Percentiles rank a stretch among this genome's conserved stretches.
These are phyloP conservation scores for Batillaria attramentaria DNA, from an alignment of 1,140 invertebrate genomes.

Conservation along the genomic window DNA sequence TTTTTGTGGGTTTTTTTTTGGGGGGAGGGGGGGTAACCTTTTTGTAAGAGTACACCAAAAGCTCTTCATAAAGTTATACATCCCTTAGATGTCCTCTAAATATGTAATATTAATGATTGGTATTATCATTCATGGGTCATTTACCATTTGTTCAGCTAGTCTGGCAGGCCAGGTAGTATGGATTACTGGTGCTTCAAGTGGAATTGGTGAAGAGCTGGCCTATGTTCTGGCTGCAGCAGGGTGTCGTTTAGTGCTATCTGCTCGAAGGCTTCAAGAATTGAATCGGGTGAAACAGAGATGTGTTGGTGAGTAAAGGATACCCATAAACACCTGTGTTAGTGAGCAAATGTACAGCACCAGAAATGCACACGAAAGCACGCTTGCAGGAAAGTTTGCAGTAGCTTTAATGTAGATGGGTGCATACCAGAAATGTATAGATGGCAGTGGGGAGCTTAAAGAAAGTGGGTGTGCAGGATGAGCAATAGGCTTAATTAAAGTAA, in stretches of 20 bases:
- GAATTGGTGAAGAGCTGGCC: slow-evolving; percentile 87
- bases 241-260: slow-evolving; percentile 83
- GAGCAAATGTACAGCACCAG: background rate
- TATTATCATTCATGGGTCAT: too few species aligned
- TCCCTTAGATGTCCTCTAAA: too few species aligned
- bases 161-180: slow-evolving; percentile 85
- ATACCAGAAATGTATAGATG: background rate
- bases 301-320: slow-evolving; percentile 72
- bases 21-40: too few species aligned
- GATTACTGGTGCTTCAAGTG: slow-evolving; percentile 92
- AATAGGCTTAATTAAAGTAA: too few species aligned
- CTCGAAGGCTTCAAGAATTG: slow-evolving; percentile 80
- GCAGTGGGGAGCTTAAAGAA: too few species aligned
- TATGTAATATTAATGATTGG: too few species aligned
- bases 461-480: too few species aligned
- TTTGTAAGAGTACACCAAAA: too few species aligned
- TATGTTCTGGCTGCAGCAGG: slow-evolving; percentile 81
- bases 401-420: background rate
- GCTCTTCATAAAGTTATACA: too few species aligned
- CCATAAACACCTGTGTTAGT: slow-evolving; percentile 7
- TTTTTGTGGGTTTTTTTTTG: too few species aligned
- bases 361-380: background rate
- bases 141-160: slow-evolving; percentile 46
- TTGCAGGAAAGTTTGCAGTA: background rate
- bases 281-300: slow-evolving; percentile 82